phyloP scores from a whole-genome alignment of 2,113 vertebrate genomes.

The Bos javanicus region DNA sequence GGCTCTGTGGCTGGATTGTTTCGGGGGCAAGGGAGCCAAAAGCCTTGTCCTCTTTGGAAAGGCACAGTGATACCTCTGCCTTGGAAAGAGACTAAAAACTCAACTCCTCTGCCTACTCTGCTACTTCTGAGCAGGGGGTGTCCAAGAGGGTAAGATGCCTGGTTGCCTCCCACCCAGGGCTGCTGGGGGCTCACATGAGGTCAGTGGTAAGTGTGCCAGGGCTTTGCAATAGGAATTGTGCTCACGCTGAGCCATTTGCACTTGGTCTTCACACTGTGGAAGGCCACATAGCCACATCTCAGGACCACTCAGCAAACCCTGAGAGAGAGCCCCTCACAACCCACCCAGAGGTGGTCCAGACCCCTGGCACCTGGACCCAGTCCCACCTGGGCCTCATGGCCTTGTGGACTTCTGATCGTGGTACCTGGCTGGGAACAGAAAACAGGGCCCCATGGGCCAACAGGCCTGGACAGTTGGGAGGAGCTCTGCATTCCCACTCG shows the following conservation, averaged over 20 bases:
- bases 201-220: neutral
- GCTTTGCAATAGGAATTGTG: neutral
- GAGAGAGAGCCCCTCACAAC: neutral
- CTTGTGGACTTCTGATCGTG: neutral
- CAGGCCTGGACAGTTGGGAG: neutral
- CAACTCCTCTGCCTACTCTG: neutral
- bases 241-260: neutral
- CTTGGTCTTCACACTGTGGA: neutral
- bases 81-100: neutral
- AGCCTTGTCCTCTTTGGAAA: slow-evolving; percentile 47
- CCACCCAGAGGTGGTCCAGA: neutral
- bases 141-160: too few relatives aligned
- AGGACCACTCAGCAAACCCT: neutral
- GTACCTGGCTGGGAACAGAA: neutral
- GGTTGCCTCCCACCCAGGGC: neutral
- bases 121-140: neutral
- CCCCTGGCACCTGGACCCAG: neutral
- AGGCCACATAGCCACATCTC: neutral
- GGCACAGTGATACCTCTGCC: neutral
- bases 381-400: neutral
- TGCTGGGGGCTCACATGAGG: neutral
- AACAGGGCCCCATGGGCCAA: neutral
- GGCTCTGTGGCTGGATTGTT: slow-evolving; percentile 61
- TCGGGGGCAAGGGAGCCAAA: neutral
- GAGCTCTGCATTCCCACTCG: neutral